Evolutionary conservation across 2,888 invertebrate genomes (phyloP).

Genomic region (Drosophila prostipennis): DNA sequence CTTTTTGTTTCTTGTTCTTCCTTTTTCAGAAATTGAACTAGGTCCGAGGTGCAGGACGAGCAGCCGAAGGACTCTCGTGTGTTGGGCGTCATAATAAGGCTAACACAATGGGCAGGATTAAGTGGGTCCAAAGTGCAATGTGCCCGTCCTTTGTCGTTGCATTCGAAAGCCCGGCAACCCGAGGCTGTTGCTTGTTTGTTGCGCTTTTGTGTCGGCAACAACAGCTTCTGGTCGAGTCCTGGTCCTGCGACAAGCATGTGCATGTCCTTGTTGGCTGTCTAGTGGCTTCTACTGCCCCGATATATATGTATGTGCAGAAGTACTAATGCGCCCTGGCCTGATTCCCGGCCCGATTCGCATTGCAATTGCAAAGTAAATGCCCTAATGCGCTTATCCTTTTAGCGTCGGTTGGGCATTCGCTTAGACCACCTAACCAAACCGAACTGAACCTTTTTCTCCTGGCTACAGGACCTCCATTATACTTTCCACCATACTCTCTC

Average conservation of each 20-base stretch:
- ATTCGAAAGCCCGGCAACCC: constrained; percentile 35
- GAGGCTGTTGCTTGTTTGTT: constrained; percentile 68
- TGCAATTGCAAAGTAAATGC: constrained; percentile 70
- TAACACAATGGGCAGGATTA: constrained; percentile 74
- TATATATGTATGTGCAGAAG: background rate
- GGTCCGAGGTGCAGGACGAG: constrained; percentile 21
- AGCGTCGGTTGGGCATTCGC: constrained; percentile 62
- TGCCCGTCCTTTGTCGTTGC: constrained; percentile 60
- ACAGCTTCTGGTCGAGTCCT: constrained; percentile 21
- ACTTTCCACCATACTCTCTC: background rate
- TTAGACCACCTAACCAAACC: constrained; percentile 27
- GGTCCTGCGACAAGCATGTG: constrained; percentile 3
- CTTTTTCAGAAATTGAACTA: constrained; percentile 1
- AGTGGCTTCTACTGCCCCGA: constrained; percentile 29
- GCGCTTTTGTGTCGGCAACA: constrained; percentile 70
- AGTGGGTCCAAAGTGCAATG: constrained; percentile 70
- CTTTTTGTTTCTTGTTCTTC: background rate
- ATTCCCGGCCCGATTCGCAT: constrained; percentile 52
- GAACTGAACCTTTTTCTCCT: constrained; percentile 1
- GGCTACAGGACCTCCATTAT: constrained; percentile 7
- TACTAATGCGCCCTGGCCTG: constrained; percentile 39
- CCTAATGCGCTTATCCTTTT: constrained; percentile 78
- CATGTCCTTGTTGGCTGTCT: constrained; percentile 53
- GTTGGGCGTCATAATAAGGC: constrained; percentile 65
- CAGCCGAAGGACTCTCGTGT: constrained; percentile 47